Evolutionary conservation across 2,797 vertebrate genomes (phyloP), one percentile per base, ranked within the genome.

Genomic region (Lycodopsis pacificus): DNA sequence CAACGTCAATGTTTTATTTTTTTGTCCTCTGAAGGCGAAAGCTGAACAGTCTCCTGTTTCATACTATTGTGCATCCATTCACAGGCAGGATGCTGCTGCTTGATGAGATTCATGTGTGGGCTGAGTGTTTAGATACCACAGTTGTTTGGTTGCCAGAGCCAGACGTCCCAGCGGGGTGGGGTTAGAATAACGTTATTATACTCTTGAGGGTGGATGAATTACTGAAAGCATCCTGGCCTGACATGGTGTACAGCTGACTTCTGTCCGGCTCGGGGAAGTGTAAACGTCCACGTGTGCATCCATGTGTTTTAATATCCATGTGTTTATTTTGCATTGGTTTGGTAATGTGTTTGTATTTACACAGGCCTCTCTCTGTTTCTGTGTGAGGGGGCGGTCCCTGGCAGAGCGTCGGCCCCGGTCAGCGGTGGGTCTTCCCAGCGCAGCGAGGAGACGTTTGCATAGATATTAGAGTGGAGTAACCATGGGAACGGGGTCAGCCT

Each of bases 161-260:
- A 46, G 73, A 70, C 25, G 54, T 76, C 86, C 71, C 86, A 81
- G 83, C 9, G n/a, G 79, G 85, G 73, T 74, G 81, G 76, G 83
- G 88, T 93, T 89, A 91, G 67, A 89, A 89, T 84, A 92, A 93
- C 84, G 62, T 84, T 84, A 85, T 89, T 81, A 91, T 91, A 75
- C 87, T 76, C 74, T 78, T 58, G 83, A 86, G 89, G 86, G 77
- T 62, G 80, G 82, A 77, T 75, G 79, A 84, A 76, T 83, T 57
- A 75, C 86, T 77, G 56, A 85, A 65, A 82, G 71, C 73, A 79
- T 86, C 80, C 57, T 71, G 68, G 68, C 68, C 80, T 27, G 46
- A 56, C 40, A 44, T 67, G 66, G 66, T 77, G 22, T 6, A 81
- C 84, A 89, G 67, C 79, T 65, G 73, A 79, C 54, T 49, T 66